Conservation (phyloP, 2,113 vertebrate species). For the Mohoua ochrocephala region DNA sequence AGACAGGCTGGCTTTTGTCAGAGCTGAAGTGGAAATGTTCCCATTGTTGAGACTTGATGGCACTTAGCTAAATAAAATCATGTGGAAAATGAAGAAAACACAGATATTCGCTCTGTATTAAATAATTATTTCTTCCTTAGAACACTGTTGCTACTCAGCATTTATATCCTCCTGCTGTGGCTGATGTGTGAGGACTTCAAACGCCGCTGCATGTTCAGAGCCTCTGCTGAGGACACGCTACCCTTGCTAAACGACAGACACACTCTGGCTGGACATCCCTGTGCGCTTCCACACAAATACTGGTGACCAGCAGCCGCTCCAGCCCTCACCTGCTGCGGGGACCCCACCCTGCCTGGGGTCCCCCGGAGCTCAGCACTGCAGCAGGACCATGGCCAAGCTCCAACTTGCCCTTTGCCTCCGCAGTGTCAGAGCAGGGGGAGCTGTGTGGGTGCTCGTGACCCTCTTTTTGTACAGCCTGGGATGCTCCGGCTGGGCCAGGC, state of each 20-base stretch:
- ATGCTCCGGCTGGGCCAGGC: neutral
- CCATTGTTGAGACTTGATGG: constrained; percentile 45
- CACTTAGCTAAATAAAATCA: constrained; percentile 61
- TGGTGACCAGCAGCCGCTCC: neutral
- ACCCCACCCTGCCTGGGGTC: neutral
- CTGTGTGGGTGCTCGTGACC: rapidly evolving
- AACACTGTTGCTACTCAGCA: neutral
- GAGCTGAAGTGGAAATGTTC: constrained; percentile 50
- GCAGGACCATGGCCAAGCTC: neutral
- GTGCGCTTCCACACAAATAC: rapidly evolving
- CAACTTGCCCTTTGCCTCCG: neutral
- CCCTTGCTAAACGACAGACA: rapidly evolving
- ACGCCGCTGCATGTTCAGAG: rapidly evolving
- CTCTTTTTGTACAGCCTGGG: neutral
- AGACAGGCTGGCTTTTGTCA: constrained; percentile 28
- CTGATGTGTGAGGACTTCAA: neutral
- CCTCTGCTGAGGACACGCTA: rapidly evolving
- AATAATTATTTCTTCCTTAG: neutral
- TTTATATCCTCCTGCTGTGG: rapidly evolving
- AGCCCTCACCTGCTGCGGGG: rapidly evolving
- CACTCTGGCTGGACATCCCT: neutral
- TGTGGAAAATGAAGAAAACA: constrained; percentile 20
- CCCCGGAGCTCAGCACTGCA: neutral
- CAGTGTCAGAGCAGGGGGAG: neutral
- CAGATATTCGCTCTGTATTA: neutral